Base-by-base conservation (phyloP, 2,888 invertebrate species). In the Nephrotoma appendiculata region DNA sequence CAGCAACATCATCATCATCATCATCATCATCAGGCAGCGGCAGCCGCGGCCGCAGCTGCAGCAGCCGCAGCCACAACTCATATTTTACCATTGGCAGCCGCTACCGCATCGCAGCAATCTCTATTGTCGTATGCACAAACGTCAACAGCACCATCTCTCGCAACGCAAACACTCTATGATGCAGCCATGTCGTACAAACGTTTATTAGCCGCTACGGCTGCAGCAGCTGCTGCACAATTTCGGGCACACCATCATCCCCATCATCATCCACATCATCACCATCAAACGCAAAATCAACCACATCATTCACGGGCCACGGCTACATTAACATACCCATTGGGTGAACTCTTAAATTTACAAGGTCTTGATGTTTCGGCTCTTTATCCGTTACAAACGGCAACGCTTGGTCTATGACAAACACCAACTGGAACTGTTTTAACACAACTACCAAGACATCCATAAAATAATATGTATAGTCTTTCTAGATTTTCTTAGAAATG, bases 341-440 rank as follows among this genome's bases (percentile, higher is more conserved):
- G 94, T 90, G 95, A 95, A 90, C 91, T 95, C 88, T 93, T 97
- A 87, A 95, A 96, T 83, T 93, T 95, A 87, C 95, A 94, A 89
- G 94, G 94, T 85, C 92, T 95, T 88, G 95, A 95, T 89, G 92
- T 95, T 90, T 92, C 92, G 52, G 93, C 96, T 12, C 93, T 96
- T 86, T 96, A 96, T 90, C 94, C 96, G 90, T 94, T 94, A 87
- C 93, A 95, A 86, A 94, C 95, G 89, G 93, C 93, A 42, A 93
- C 94, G n/a, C 93, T 95, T 88, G 94, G 95, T 87, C 94, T 96
- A 91, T 94, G 95, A 92, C 93, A 94, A 83, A 90, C 92, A 83
- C 90, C 92, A 89, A 93, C 92, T 89, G 89, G 90, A 86, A 89
- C 90, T 87, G 87, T 93, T 89, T 89, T 90, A 87, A 89, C 90